Percentiles rank a stretch among this genome's conserved stretches.
These are phyloP conservation scores for Falco punctatus DNA, from an alignment of 2,113 vertebrate species.

Conservation along the genomic window DNA sequence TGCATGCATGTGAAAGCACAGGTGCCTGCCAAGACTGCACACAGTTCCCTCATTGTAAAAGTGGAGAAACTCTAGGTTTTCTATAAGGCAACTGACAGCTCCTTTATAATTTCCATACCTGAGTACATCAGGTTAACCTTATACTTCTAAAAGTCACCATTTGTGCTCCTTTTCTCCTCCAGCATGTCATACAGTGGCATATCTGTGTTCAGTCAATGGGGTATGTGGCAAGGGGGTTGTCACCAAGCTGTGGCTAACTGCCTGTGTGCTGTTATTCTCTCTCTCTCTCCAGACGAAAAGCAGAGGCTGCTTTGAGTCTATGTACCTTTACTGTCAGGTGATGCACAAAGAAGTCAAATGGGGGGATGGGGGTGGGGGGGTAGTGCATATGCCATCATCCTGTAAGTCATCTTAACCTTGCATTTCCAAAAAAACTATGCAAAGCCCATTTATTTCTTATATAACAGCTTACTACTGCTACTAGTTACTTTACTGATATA, in stretches of 20 bases:
- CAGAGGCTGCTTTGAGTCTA: background rate
- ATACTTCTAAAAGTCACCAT: background rate
- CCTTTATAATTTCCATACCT: background rate
- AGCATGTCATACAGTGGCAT: background rate
- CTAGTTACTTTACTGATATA: background rate
- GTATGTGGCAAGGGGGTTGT: background rate
- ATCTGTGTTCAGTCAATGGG: background rate
- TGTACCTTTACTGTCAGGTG: background rate
- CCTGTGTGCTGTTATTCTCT: background rate
- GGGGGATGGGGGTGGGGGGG: accelerated
- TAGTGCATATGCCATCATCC: background rate
- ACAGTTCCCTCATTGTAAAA: background rate
- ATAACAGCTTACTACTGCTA: background rate
- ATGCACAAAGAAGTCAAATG: background rate
- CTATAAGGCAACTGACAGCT: background rate
- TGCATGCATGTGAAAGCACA: background rate
- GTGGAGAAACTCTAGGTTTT: background rate
- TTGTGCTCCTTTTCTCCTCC: background rate
- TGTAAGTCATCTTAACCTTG: background rate
- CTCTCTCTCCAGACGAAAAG: background rate
- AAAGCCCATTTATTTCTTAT: background rate
- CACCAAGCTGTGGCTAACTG: background rate
- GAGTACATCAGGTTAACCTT: background rate
- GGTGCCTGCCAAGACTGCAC: background rate
- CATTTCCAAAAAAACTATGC: background rate